Evolutionary conservation across 2,888 invertebrate species (phyloP).

Genomic region (Desoria tigrina): DNA sequence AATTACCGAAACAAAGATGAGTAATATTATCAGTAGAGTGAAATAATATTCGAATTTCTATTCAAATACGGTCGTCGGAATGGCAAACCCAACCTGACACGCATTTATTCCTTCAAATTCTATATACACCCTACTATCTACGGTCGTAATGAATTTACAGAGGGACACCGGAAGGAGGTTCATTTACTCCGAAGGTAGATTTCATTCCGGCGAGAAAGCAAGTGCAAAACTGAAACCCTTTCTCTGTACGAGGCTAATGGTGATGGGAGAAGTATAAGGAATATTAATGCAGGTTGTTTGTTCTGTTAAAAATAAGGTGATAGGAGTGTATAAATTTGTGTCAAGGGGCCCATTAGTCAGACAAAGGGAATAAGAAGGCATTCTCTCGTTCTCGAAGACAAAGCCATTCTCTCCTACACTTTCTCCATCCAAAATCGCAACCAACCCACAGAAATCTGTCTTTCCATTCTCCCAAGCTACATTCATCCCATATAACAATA

Average conservation of each 20-base stretch:
- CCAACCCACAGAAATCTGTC: not conserved
- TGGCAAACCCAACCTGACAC: no score
- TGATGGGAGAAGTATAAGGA: conserved; percentile 24
- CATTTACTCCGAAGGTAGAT: not conserved
- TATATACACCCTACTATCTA: no score
- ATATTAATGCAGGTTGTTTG: conserved; percentile 47
- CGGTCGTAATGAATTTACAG: no score
- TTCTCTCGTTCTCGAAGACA: conserved; percentile 12
- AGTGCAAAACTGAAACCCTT: conserved; percentile 19
- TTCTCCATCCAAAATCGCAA: conserved; percentile 7
- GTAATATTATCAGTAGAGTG: no score
- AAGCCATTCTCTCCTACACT: conserved; percentile 7
- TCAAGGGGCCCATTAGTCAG: conserved; percentile 52
- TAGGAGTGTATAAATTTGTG: conserved; percentile 48
- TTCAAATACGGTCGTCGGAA: no score
- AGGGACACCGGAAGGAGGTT: not conserved
- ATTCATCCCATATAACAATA: no score
- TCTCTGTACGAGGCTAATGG: conserved; percentile 16
- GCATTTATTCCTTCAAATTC: no score
- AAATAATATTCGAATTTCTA: no score
- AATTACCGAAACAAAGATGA: no score
- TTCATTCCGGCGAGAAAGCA: no score
- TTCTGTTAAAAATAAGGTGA: conserved; percentile 37
- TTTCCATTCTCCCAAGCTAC: not conserved
- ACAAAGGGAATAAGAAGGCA: conserved; percentile 42